A percentile compares a stretch with the other conserved stretches of the same genome.
Conservation (phyloP, 2,113 vertebrate genomes). For the Falco punctatus region DNA sequence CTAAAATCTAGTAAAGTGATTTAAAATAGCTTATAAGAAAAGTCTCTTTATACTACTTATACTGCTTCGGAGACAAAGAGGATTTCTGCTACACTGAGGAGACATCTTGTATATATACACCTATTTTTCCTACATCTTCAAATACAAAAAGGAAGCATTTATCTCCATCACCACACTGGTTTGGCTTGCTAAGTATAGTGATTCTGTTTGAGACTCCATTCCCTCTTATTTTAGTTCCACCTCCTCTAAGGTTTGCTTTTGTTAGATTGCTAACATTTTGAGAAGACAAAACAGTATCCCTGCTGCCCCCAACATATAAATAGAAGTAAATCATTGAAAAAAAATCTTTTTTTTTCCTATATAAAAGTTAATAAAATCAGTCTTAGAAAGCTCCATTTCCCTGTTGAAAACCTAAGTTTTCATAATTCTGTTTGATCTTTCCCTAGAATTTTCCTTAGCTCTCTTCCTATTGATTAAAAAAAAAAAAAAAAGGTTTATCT, state of each 20-base stretch:
- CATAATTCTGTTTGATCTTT: conserved; percentile 28
- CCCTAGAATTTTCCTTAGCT: neutral
- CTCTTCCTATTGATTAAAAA: neutral
- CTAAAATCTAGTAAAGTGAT: neutral
- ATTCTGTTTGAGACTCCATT: neutral
- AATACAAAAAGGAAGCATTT: neutral
- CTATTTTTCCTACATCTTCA: neutral
- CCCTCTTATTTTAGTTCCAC: neutral
- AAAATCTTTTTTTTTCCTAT: neutral
- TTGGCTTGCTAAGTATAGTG: neutral
- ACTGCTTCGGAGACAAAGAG: neutral
- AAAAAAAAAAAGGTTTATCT: neutral
- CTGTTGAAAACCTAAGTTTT: conserved; percentile 4
- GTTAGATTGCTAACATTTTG: neutral
- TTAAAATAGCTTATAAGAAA: neutral
- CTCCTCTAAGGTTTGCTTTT: neutral
- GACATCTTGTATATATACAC: neutral
- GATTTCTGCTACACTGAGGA: neutral
- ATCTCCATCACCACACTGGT: neutral
- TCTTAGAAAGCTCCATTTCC: neutral
- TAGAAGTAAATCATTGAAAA: neutral
- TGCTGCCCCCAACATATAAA: neutral
- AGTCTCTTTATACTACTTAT: neutral
- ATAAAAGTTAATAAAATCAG: neutral
- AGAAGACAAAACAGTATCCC: neutral